Percentiles rank a stretch among this genome's conserved stretches.
Conservation (phyloP, 2,888 invertebrate genomes). For the Tachina fera region DNA sequence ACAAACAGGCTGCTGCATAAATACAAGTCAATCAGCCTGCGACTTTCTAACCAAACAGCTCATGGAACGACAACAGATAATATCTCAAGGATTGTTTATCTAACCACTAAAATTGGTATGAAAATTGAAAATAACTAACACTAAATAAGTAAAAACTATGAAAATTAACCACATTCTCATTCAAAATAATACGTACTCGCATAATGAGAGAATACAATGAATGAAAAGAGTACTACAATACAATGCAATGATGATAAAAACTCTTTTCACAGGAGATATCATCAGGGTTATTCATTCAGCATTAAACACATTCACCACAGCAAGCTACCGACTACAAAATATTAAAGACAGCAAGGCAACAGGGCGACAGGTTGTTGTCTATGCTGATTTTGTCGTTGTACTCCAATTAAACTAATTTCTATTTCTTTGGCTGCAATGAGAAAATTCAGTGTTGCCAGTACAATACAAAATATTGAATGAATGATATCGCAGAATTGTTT, state of each 20-base stretch:
- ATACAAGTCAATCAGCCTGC: slow-evolving; percentile 44
- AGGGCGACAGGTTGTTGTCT: too few species aligned
- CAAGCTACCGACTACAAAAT: too few species aligned
- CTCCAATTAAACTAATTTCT: too few species aligned
- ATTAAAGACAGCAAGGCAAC: too few species aligned
- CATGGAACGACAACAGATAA: slow-evolving; percentile 60
- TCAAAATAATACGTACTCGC: background rate
- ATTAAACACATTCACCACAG: too few species aligned
- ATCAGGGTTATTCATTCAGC: background rate
- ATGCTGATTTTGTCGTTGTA: too few species aligned
- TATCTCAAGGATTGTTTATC: slow-evolving; percentile 58
- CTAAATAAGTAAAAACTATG: background rate
- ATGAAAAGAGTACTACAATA: background rate
- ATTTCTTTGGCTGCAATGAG: too few species aligned
- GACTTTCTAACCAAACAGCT: slow-evolving; percentile 65
- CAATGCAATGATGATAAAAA: background rate
- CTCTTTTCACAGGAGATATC: slow-evolving; percentile 21
- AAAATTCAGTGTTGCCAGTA: too few species aligned
- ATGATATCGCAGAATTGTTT: too few species aligned
- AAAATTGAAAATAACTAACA: slow-evolving; percentile 38
- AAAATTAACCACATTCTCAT: background rate
- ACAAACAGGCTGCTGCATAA: slow-evolving; percentile 50
- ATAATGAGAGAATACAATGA: background rate
- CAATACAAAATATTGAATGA: too few species aligned
- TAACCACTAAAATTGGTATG: slow-evolving; percentile 62